Conservation (phyloP, 2,888 invertebrate genomes). For the Brachypalpus laphriformis region DNA sequence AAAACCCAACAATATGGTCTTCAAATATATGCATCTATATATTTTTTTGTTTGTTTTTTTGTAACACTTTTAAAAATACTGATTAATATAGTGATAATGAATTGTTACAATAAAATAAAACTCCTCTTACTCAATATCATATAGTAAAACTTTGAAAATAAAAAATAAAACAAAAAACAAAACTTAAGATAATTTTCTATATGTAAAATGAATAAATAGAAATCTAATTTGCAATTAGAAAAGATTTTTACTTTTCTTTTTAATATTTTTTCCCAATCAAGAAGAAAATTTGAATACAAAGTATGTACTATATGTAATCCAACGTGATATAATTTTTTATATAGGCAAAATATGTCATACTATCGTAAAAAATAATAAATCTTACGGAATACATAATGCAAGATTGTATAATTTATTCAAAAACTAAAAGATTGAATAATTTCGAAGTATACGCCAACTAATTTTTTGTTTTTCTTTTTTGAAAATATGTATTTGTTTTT, state of each 20-base stretch:
- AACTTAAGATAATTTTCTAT: conserved; percentile 61
- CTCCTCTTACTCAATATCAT: conserved; percentile 42
- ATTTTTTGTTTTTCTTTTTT: neutral
- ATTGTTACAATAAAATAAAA: conserved; percentile 62
- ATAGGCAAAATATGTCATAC: neutral
- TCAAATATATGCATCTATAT: conserved; percentile 72
- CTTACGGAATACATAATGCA: neutral
- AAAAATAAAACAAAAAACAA: conserved; percentile 5
- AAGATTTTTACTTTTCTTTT: neutral
- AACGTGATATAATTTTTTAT: neutral
- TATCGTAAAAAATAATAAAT: neutral
- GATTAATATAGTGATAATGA: conserved; percentile 72
- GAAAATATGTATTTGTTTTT: conserved; percentile 20
- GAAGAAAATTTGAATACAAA: conserved; percentile 17
- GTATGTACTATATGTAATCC: neutral
- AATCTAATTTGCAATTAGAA: conserved; percentile 31
- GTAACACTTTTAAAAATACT: conserved; percentile 71
- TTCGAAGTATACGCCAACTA: conserved; percentile 33
- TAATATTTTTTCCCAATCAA: neutral
- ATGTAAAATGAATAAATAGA: conserved; percentile 61
- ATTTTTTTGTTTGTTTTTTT: conserved; percentile 62
- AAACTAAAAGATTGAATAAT: conserved; percentile 6
- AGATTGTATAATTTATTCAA: neutral
- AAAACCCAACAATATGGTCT: conserved; percentile 51
- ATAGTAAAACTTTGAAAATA: conserved; percentile 20